Conservation (phyloP, 2,113 vertebrate species). For the Apeltes quadracus region DNA sequence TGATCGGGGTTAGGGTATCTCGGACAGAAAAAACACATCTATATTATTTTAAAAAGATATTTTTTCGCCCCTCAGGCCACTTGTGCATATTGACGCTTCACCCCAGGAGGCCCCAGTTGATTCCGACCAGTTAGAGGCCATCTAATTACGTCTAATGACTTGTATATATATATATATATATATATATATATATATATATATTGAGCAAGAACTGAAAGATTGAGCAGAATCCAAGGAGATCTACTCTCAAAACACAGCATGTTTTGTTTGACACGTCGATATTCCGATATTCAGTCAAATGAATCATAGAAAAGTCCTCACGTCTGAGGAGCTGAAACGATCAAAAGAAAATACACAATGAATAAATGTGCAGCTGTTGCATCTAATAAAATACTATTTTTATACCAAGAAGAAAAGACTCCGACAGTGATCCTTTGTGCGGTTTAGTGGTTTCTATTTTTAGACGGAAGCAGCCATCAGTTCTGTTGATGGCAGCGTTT, state of each 20-base stretch:
- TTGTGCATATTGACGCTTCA: slow-evolving; percentile 22
- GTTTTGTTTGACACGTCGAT: not conserved
- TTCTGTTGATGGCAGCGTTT: slow-evolving; percentile 17
- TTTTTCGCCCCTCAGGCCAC: slow-evolving; percentile 8
- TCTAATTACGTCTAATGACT: slow-evolving; percentile 50
- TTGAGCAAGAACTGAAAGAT: too few relatives aligned
- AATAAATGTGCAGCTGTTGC: not conserved
- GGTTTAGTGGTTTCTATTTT: slow-evolving; percentile 37
- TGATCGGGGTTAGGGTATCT: not conserved
- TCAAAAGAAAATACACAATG: not conserved
- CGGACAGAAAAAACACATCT: not conserved
- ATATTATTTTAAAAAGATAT: slow-evolving; percentile 1
- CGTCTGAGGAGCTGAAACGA: not conserved
- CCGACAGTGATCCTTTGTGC: slow-evolving; percentile 38
- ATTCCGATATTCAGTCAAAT: not conserved
- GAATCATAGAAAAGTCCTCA: not conserved
- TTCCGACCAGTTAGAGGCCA: slow-evolving; percentile 36
- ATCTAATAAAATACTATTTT: not conserved
- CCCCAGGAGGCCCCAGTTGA: slow-evolving; percentile 29
- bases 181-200: too few relatives aligned
- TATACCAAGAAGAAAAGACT: not conserved
- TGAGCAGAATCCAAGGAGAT: not conserved
- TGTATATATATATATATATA: too few relatives aligned
- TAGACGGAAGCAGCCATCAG: slow-evolving; percentile 27
- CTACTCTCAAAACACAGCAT: not conserved